These are phyloP conservation scores for Cetonia aurata DNA, from an alignment of 2,888 invertebrate genomes.

Conservation along the genomic window DNA sequence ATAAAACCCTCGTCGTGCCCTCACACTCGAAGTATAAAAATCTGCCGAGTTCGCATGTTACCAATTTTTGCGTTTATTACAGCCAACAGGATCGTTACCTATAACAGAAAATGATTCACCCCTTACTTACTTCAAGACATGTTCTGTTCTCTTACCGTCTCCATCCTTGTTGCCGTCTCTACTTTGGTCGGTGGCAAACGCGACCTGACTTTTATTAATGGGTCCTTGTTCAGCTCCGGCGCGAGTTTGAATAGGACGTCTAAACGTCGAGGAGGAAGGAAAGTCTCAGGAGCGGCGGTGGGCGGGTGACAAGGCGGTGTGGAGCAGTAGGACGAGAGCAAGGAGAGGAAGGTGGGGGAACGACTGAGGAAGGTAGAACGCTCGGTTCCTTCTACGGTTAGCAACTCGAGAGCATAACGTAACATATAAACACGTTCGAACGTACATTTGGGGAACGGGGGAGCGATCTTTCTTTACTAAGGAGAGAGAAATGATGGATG, in stretches of 20 bases:
- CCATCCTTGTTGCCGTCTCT: constrained; percentile 15
- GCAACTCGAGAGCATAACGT: constrained; percentile 22
- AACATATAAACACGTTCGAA: constrained; percentile 37
- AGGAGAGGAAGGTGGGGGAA: constrained; percentile 6
- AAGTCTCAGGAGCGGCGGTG: constrained; percentile 21
- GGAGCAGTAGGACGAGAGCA: constrained; percentile 2
- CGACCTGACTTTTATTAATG: constrained; percentile 44
- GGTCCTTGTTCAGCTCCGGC: constrained; percentile 42
- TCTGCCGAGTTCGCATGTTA: constrained; percentile 9
- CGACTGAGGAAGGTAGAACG: constrained; percentile 10
- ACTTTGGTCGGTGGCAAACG: constrained; percentile 28
- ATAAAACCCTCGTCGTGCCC: too few relatives aligned
- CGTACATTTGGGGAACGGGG: constrained; percentile 15
- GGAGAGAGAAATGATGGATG: constrained; percentile 28
- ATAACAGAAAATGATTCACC: constrained; percentile 27
- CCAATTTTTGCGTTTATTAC: constrained; percentile 24
- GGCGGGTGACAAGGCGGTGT: constrained; percentile 5
- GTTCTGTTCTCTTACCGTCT: constrained; percentile 1
- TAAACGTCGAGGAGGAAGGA: constrained; percentile 42
- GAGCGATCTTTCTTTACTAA: constrained; percentile 6
- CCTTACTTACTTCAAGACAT: constrained; percentile 21
- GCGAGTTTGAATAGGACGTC: constrained; percentile 42
- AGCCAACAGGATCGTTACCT: constrained; percentile 22
- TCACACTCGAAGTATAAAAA: background rate
- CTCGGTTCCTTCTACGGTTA: background rate